Conservation (phyloP, 2,797 vertebrate species). For the Phoxinus dragarum region DNA sequence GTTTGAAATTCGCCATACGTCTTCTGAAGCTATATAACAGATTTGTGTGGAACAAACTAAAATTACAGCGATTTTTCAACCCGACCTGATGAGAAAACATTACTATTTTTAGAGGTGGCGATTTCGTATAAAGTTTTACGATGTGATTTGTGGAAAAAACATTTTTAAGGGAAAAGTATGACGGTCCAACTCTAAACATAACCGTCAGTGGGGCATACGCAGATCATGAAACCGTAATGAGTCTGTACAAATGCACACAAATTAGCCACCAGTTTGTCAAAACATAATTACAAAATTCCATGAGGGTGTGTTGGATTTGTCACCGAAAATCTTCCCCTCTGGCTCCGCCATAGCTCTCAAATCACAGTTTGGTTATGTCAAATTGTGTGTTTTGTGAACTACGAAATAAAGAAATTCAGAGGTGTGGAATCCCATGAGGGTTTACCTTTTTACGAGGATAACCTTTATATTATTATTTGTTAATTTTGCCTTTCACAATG, state of each 20-base stretch:
- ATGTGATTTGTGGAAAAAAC: neutral
- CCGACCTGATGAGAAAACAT: neutral
- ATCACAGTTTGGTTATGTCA: neutral
- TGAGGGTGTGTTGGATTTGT: neutral
- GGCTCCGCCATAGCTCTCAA: neutral
- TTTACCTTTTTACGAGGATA: no score
- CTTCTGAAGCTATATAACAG: no score
- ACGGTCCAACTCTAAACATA: neutral
- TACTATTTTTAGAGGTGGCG: neutral
- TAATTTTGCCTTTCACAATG: conserved; percentile 13
- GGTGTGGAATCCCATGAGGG: neutral
- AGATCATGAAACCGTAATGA: neutral
- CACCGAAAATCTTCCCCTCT: neutral
- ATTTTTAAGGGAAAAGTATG: neutral
- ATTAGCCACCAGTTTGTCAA: neutral
- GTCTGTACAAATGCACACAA: neutral
- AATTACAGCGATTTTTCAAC: neutral
- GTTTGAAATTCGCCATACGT: no score
- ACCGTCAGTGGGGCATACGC: neutral
- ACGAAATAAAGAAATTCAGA: neutral
- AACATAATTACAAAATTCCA: neutral
- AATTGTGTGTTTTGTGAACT: neutral
- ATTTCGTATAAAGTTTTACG: neutral
- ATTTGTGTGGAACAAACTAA: neutral
- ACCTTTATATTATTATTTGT: neutral